phyloP scores from a whole-genome alignment of 2,797 vertebrate species.

The Otolemur crassicaudatus region DNA sequence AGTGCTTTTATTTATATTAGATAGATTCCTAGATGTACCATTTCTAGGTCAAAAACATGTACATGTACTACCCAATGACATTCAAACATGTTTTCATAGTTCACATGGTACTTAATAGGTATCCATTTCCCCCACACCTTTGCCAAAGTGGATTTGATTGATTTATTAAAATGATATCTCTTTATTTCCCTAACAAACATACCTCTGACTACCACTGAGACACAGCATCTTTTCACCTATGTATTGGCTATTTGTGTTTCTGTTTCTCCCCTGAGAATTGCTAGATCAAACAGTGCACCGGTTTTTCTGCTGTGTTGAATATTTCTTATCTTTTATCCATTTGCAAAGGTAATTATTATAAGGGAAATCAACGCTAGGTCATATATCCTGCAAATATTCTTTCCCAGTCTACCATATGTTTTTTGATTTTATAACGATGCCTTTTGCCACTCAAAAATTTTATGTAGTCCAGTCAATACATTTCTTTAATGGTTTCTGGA shows the following conservation, averaged over 20 bases:
- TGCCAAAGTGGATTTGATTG: background rate
- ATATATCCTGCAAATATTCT: background rate
- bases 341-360: background rate
- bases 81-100: constrained; percentile 41
- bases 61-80: background rate
- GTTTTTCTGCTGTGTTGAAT: background rate
- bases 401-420: background rate
- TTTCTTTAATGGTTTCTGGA: background rate
- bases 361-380: background rate
- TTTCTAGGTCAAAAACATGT: constrained; percentile 42
- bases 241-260: background rate
- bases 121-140: background rate
- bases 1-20: background rate
- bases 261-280: background rate
- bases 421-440: background rate
- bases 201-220: background rate
- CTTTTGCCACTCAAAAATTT: constrained; percentile 12
- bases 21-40: background rate
- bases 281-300: background rate
- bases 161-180: background rate
- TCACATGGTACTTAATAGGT: background rate
- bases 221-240: constrained; percentile 6
- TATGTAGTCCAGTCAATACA: background rate
- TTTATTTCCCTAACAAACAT: background rate
- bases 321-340: constrained; percentile 22